Conservation (phyloP, 2,888 invertebrate genomes). For the Leucophenga montana region DNA sequence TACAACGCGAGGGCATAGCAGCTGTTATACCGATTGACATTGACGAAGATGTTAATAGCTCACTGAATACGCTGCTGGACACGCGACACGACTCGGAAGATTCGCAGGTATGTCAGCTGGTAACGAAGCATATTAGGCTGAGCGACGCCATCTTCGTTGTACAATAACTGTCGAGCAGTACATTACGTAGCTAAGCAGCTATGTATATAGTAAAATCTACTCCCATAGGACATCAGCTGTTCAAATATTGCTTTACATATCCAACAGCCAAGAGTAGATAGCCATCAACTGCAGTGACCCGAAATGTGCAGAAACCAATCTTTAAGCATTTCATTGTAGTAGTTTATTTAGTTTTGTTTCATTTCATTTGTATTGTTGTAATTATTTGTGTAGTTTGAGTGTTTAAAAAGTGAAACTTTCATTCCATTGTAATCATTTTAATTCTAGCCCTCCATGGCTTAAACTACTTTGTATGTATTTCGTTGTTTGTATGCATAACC, state of each 20-base stretch:
- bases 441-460: too few relatives aligned
- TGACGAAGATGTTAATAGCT: constrained; percentile 94
- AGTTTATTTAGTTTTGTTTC: not conserved
- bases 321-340: constrained; percentile 6
- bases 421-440: not conserved
- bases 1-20: constrained; percentile 77
- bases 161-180: too few relatives aligned
- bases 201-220: too few relatives aligned
- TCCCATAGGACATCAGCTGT: too few relatives aligned
- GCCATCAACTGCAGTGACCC: not conserved
- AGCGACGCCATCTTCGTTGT: too few relatives aligned
- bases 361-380: not conserved
- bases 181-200: too few relatives aligned
- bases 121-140: not conserved
- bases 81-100: constrained; percentile 78
- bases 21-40: constrained; percentile 90
- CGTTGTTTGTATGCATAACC: constrained; percentile 51
- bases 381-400: not conserved
- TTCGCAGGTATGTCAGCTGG: constrained; percentile 67
- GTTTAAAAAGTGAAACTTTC: not conserved
- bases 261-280: constrained; percentile 6
- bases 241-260: not conserved
- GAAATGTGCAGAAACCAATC: too few relatives aligned
- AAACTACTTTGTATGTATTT: not conserved
- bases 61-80: constrained; percentile 91